A percentile compares a stretch with the other conserved stretches of the same genome.
Conservation (phyloP, 1,140 invertebrate species). For the Gyrodactylus bullatarudis region DNA sequence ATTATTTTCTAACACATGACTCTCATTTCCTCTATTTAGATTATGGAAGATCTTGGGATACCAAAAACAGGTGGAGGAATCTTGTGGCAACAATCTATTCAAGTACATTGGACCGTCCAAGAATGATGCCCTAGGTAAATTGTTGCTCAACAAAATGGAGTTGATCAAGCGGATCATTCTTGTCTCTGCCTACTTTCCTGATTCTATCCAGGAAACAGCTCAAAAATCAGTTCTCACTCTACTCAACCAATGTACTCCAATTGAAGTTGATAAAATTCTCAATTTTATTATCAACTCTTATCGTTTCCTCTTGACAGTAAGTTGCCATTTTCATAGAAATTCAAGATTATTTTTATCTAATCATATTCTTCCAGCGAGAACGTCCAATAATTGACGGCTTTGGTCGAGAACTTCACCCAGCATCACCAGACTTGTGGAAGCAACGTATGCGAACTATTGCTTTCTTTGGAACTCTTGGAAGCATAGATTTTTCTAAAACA, state of each 20-base stretch:
- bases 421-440: not conserved
- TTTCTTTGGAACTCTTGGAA: not conserved
- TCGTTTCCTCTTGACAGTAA: not conserved
- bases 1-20: too few species aligned
- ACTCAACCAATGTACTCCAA: not conserved
- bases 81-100: not conserved
- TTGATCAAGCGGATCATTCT: not conserved
- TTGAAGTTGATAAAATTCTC: not conserved
- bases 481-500: not conserved
- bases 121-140: not conserved
- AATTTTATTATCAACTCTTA: not conserved
- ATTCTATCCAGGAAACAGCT: not conserved
- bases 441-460: not conserved
- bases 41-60: not conserved
- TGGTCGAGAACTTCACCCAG: not conserved
- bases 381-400: not conserved
- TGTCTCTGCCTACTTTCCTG: not conserved
- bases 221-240: not conserved
- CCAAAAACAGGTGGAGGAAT: not conserved
- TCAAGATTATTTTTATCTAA: not conserved
- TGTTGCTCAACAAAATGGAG: not conserved
- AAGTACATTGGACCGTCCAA: not conserved
- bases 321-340: not conserved
- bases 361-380: not conserved
- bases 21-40: too few species aligned